Evolutionary conservation across 2,888 invertebrate genomes (phyloP).

Genomic region (Diloba caeruleocephala): DNA sequence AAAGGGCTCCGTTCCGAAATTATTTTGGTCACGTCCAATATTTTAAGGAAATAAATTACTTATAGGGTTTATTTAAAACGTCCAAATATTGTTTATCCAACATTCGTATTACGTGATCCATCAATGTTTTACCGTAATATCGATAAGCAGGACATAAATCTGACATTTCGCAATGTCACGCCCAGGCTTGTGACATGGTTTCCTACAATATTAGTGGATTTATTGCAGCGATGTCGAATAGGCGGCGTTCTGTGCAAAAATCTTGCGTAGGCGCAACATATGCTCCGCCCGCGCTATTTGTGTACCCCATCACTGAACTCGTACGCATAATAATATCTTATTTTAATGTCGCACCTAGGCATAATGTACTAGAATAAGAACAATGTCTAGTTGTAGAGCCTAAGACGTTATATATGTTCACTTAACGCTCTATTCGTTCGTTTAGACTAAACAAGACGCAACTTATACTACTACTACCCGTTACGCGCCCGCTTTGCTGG

Average conservation of each 20-base stretch:
- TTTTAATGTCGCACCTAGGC: slow-evolving; percentile 17
- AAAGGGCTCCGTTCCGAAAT: neutral
- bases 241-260: slow-evolving; percentile 72
- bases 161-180: slow-evolving; percentile 66
- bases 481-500: too few relatives aligned
- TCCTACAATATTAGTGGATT: slow-evolving; percentile 71
- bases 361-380: slow-evolving; percentile 10
- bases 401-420: too few relatives aligned
- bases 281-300: slow-evolving; percentile 66
- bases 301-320: slow-evolving; percentile 48
- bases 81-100: slow-evolving; percentile 26
- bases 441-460: too few relatives aligned
- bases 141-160: slow-evolving; percentile 62
- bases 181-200: slow-evolving; percentile 62
- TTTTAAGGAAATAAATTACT: neutral
- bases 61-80: too few relatives aligned
- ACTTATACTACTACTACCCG: too few relatives aligned
- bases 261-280: slow-evolving; percentile 75
- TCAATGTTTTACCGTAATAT: slow-evolving; percentile 38
- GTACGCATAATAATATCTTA: slow-evolving; percentile 42
- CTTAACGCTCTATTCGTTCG: too few relatives aligned
- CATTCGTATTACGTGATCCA: slow-evolving; percentile 32
- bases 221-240: slow-evolving; percentile 72
- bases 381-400: neutral
- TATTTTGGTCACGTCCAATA: neutral